These are phyloP conservation scores for Pocota personata DNA, from an alignment of 2,888 invertebrate species.

Conservation along the genomic window DNA sequence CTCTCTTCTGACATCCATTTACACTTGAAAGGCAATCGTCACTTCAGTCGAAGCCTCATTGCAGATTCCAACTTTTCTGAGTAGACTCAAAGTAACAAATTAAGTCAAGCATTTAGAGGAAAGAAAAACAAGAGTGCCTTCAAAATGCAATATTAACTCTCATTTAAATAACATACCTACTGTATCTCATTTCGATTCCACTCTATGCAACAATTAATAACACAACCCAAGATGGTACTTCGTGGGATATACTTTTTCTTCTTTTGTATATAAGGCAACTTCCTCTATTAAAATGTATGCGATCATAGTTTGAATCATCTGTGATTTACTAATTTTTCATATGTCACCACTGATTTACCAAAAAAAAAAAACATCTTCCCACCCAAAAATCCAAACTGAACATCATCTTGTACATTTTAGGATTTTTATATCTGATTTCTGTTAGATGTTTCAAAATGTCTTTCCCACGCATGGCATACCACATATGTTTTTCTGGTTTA, in stretches of 20 bases:
- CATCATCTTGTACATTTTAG: slow-evolving; percentile 38
- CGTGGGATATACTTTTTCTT: slow-evolving; percentile 4
- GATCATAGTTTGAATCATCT: slow-evolving; percentile 35
- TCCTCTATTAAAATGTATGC: slow-evolving; percentile 43
- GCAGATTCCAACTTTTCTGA: no score
- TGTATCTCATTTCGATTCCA: background rate
- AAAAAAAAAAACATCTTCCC: slow-evolving; percentile 51
- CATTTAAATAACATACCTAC: background rate
- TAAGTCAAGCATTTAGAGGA: no score
- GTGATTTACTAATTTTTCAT: slow-evolving; percentile 26
- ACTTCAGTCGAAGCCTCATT: no score
- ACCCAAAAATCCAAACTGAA: slow-evolving; percentile 43
- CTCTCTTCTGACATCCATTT: no score
- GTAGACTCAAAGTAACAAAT: no score
- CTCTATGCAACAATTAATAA: background rate
- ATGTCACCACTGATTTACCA: slow-evolving; percentile 43
- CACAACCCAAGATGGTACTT: slow-evolving; percentile 16
- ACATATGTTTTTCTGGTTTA: slow-evolving; percentile 35
- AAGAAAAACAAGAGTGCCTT: no score
- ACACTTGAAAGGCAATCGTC: no score
- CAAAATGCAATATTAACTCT: no score
- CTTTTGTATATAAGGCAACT: slow-evolving; percentile 30
- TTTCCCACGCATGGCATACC: slow-evolving; percentile 64
- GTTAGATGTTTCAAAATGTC: slow-evolving; percentile 32
- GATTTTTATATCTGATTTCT: slow-evolving; percentile 33